Conservation (phyloP, 2,113 vertebrate species). For the Chaenogobius annularis region DNA sequence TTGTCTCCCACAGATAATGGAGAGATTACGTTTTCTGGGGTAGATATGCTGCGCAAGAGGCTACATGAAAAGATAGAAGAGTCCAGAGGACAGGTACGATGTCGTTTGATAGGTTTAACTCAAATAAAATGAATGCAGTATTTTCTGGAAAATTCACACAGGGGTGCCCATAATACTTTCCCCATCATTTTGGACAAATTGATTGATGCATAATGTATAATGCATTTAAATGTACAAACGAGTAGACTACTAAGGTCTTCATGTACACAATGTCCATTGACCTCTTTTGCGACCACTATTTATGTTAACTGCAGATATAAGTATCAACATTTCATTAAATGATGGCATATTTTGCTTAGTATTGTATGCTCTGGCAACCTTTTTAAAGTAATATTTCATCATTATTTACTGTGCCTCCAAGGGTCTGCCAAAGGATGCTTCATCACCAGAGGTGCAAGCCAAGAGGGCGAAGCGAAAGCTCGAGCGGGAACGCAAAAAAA, state of each 20-base stretch:
- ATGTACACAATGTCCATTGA: no score
- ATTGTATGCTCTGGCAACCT: not conserved
- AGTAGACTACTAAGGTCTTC: no score
- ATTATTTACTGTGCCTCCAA: slow-evolving; percentile 42
- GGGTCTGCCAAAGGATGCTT: slow-evolving; percentile 73
- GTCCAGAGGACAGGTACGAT: slow-evolving; percentile 83
- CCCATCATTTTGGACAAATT: no score
- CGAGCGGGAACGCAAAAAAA: slow-evolving; percentile 90
- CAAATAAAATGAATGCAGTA: not conserved
- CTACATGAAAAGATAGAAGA: slow-evolving; percentile 90
- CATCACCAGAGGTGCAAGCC: slow-evolving; percentile 78
- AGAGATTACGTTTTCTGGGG: slow-evolving; percentile 72
- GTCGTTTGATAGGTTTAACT: not conserved
- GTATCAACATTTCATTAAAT: not conserved
- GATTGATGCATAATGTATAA: not conserved
- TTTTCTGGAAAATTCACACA: no score
- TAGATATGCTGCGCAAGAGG: slow-evolving; percentile 85
- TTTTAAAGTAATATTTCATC: not conserved
- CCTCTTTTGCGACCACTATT: no score
- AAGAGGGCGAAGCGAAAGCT: slow-evolving; percentile 84
- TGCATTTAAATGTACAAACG: no score
- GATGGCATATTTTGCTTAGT: not conserved
- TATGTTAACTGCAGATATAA: no score
- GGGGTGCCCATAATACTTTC: no score
- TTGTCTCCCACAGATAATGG: slow-evolving; percentile 57